A percentile compares a stretch with the other conserved stretches of the same genome.
These are phyloP conservation scores for Asarcornis scutulata DNA, from an alignment of 2,113 vertebrate genomes.

Conservation along the genomic window DNA sequence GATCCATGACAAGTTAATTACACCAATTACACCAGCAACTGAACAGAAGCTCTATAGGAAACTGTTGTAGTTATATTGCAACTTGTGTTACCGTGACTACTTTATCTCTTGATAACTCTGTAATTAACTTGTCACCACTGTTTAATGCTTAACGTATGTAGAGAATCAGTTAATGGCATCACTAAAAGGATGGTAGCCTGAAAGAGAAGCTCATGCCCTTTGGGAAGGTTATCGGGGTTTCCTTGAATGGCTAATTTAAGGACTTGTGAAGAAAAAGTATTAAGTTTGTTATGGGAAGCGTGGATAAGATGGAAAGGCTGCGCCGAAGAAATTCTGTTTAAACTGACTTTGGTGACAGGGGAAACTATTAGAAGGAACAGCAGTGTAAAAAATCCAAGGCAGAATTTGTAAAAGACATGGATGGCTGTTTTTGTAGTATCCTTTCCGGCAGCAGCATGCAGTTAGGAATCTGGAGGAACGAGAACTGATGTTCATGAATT, in stretches of 20 bases:
- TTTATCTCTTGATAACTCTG: constrained; percentile 71
- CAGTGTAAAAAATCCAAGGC: background rate
- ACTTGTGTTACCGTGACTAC: constrained; percentile 66
- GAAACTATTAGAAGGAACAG: background rate
- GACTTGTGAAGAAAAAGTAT: constrained; percentile 11
- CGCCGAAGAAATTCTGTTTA: background rate
- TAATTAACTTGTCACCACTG: constrained; percentile 72
- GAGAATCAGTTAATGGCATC: constrained; percentile 58
- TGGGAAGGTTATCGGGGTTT: constrained; percentile 29
- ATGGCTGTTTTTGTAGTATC: background rate
- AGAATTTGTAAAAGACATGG: fast-evolving
- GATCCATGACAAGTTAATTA: constrained; percentile 71
- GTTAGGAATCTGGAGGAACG: background rate
- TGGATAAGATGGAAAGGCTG: background rate
- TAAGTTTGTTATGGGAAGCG: background rate
- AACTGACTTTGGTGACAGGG: background rate
- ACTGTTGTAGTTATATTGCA: constrained; percentile 59
- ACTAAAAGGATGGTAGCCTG: constrained; percentile 47
- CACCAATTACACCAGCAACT: constrained; percentile 65
- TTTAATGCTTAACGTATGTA: constrained; percentile 40
- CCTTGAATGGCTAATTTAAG: constrained; percentile 21
- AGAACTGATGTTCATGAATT: background rate
- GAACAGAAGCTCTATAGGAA: constrained; percentile 67
- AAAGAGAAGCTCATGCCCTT: constrained; percentile 60
- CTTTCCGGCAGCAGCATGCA: background rate